Percentiles rank a stretch among this genome's conserved stretches.
Evolutionary conservation across 53 echinoderm and acorn worm species (phyloP).

Genomic region (Arbacia lixula): DNA sequence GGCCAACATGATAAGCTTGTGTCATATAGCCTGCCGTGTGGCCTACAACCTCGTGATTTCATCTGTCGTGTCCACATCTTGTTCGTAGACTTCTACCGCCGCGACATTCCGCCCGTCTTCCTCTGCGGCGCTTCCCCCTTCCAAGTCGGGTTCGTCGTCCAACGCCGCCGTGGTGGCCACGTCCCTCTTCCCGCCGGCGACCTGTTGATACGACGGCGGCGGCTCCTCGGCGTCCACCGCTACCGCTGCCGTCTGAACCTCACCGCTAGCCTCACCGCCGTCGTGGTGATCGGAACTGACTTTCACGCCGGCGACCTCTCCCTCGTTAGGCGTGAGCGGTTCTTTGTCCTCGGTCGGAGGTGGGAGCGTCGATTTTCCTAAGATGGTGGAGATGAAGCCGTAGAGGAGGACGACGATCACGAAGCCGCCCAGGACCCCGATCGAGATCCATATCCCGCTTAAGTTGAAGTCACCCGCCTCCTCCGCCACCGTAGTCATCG

Average conservation of each 20-base stretch:
- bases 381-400: constrained; percentile 2
- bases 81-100: constrained; percentile 39
- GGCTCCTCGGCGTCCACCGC: not conserved
- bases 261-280: not conserved
- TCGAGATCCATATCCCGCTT: constrained; percentile 45
- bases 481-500: not conserved
- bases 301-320: constrained; percentile 5
- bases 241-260: not conserved
- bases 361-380: constrained; percentile 16
- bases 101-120: not conserved
- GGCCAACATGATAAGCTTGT: too few species aligned
- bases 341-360: constrained; percentile 18
- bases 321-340: constrained; percentile 7
- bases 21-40: too few species aligned
- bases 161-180: not conserved
- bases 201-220: constrained; percentile 23
- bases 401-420: constrained; percentile 31
- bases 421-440: constrained; percentile 42
- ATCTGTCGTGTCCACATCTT: constrained; percentile 15
- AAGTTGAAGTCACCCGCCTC: constrained; percentile 36
- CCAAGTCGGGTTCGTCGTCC: not conserved
- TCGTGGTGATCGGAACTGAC: not conserved
- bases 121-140: not conserved
- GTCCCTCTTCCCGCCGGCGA: not conserved
- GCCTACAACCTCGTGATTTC: not conserved